Base-by-base conservation (phyloP, 2,888 invertebrate genomes). In the Parelbella ahira region DNA sequence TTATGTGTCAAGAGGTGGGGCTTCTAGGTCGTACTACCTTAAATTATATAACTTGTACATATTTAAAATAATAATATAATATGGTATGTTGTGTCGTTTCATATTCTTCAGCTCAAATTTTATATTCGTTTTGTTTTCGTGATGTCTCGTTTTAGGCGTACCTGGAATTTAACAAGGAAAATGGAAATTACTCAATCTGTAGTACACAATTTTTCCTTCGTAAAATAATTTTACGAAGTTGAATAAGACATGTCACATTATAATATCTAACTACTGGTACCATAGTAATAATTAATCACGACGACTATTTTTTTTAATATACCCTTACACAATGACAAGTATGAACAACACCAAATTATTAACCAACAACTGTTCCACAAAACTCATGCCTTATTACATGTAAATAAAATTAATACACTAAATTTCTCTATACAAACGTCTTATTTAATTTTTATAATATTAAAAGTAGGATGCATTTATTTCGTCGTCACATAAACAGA, bases 71-170 rank as follows among this genome's bases (percentile, higher is more conserved):
- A n/a, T n/a, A n/a, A 29, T 39, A 27, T 20, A 41, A 27, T 33
- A 60, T 69, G 63, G 63, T 68, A 66, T 61, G 61, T 66, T 69
- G 59, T 60, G 57, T 58, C 60, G 60, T 72, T 60, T 60, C 61
- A 67, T 63, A 66, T 58, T 58, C 48, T 56, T 48, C 47, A 47
- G 47, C 68, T 45, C 43, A 60, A 71, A 70, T 63, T 71, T 74
- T 65, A 68, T 65, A 63, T 55, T 58, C 55, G 53, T 47, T 39
- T 45, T 47, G 10, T n/a, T 41, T 49, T 56, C 63, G 68, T 67
- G 63, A 56, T 63, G 63, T 66, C 59, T 63, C 68, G 67, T 60
- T 67, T 78, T 83, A 86, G 55, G 77, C 84, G 69, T 82, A 84
- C 73, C 84, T 86, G 82, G 30, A 75, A 78, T 46, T 34, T 45